A percentile compares a stretch with the other conserved stretches of the same genome.
phyloP scores from a whole-genome alignment of 2,113 vertebrate genomes.

The Eira barbara region DNA sequence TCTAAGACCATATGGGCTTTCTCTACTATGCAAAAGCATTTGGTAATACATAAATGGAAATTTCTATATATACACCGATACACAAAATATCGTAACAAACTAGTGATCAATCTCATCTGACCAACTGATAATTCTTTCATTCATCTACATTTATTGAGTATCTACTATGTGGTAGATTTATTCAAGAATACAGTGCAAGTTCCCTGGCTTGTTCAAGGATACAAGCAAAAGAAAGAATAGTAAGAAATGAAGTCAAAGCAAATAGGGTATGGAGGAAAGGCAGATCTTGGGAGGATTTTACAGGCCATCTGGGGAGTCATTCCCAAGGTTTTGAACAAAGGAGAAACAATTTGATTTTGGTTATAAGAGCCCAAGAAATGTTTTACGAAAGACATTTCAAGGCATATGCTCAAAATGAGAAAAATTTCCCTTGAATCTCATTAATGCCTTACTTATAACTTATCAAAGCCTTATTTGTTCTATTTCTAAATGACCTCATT shows the following conservation, averaged over 20 bases:
- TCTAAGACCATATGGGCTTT: not conserved
- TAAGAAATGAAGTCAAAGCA: not conserved
- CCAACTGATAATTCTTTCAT: not conserved
- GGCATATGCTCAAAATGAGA: not conserved
- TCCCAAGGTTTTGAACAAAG: not conserved
- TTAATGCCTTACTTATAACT: not conserved
- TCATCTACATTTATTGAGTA: not conserved
- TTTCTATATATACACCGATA: not conserved
- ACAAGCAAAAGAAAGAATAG: not conserved
- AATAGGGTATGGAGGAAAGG: not conserved
- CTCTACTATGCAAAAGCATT: not conserved
- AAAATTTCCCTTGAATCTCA: not conserved
- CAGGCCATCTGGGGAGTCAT: not conserved
- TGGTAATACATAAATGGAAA: not conserved
- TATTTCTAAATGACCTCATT: not conserved
- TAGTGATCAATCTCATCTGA: not conserved
- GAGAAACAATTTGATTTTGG: not conserved
- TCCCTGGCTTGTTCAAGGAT: not conserved
- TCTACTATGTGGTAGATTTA: not conserved
- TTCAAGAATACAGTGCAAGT: not conserved
- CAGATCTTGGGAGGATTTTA: not conserved
- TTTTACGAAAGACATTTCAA: not conserved
- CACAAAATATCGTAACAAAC: not conserved
- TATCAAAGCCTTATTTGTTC: not conserved
- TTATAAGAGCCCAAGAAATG: conserved; percentile 11